Percentiles rank a stretch among this genome's conserved stretches.
phyloP scores from a whole-genome alignment of 2,113 vertebrate species.

The Dasyurus viverrinus region DNA sequence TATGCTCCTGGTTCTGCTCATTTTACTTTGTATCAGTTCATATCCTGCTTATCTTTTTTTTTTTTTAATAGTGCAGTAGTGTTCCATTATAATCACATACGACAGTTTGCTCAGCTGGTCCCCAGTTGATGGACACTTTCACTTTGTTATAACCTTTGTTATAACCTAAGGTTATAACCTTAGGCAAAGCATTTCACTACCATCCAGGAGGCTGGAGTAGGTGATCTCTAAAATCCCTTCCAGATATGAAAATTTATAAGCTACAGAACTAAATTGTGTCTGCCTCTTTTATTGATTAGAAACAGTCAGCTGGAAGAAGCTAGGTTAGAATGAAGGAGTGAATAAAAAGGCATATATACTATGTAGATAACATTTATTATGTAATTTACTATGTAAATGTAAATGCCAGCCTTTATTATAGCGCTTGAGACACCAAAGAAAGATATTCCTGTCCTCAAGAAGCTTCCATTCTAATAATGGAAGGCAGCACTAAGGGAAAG shows the following conservation, averaged over 20 bases:
- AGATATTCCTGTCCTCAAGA: background rate
- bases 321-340: background rate
- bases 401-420: background rate
- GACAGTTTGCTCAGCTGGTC: background rate
- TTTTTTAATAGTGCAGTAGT: background rate
- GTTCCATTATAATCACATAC: background rate
- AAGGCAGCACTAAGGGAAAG: background rate
- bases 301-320: background rate
- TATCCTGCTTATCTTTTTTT: background rate
- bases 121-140: background rate
- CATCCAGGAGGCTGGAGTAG: background rate
- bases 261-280: background rate
- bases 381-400: background rate
- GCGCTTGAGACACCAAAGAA: background rate
- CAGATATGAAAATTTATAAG: background rate
- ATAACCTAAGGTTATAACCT: no score
- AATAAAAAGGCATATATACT: background rate
- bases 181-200: background rate
- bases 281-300: background rate
- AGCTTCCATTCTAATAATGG: background rate
- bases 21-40: background rate
- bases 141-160: no score
- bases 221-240: background rate
- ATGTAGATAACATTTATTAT: background rate
- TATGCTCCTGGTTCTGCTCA: background rate